Percentiles rank a stretch among this genome's conserved stretches.
Conservation (phyloP, 2,797 vertebrate species). For the Silurus aristotelis region DNA sequence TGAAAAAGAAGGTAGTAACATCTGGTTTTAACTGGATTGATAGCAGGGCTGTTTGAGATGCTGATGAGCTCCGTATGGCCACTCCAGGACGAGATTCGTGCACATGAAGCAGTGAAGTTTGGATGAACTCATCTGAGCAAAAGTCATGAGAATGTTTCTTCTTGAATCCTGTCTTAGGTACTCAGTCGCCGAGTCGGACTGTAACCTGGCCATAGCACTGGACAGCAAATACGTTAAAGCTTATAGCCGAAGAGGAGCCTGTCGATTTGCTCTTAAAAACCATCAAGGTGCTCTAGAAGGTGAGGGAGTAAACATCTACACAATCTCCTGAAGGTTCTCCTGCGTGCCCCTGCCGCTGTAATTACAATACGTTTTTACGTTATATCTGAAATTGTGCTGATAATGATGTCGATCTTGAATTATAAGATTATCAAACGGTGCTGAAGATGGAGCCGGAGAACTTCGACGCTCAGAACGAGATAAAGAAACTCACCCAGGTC, state of each 20-base stretch:
- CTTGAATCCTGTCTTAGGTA: conserved; percentile 70
- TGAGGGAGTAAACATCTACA: conserved; percentile 52
- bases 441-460: conserved; percentile 86
- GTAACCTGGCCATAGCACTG: conserved; percentile 89
- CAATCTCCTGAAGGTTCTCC: too few relatives aligned
- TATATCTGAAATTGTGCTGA: neutral
- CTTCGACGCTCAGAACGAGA: conserved; percentile 84
- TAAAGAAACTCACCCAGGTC: conserved; percentile 86
- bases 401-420: neutral
- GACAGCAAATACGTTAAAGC: conserved; percentile 86
- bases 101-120: neutral
- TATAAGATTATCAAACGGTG: conserved; percentile 88
- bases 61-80: too few relatives aligned
- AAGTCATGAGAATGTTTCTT: neutral
- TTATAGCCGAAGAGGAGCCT: conserved; percentile 84
- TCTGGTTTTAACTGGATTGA: neutral
- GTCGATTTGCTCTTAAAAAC: conserved; percentile 81
- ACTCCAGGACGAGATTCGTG: neutral
- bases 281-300: conserved; percentile 87
- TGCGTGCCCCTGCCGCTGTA: too few relatives aligned
- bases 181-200: conserved; percentile 94
- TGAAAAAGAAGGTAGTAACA: too few relatives aligned
- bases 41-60: neutral
- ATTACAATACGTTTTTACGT: too few relatives aligned
- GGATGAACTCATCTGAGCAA: neutral